Percentiles rank a stretch among this genome's conserved stretches.
Conservation (phyloP, 2,888 invertebrate species). For the Nymphalis polychloros region DNA sequence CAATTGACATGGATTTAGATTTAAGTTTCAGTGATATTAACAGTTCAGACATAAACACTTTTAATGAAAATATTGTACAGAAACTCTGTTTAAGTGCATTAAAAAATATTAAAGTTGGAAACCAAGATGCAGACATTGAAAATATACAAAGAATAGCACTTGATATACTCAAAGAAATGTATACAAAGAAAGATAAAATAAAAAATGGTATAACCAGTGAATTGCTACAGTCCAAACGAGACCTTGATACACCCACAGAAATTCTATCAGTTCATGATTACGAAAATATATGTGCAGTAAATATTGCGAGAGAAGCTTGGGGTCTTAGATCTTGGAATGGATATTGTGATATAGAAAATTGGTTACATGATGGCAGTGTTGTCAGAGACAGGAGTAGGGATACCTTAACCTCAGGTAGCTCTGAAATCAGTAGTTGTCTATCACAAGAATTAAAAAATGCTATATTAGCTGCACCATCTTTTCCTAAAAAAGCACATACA, state of each 20-base stretch:
- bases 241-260: slow-evolving; percentile 80
- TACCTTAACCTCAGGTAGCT: slow-evolving; percentile 81
- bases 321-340: slow-evolving; percentile 85
- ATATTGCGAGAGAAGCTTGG: slow-evolving; percentile 84
- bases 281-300: slow-evolving; percentile 84
- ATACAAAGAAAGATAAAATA: slow-evolving; percentile 73
- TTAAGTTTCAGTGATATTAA: slow-evolving; percentile 80
- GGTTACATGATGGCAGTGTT: slow-evolving; percentile 83
- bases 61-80: slow-evolving; percentile 80
- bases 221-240: slow-evolving; percentile 67
- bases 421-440: slow-evolving; percentile 78
- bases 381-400: slow-evolving; percentile 82
- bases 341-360: slow-evolving; percentile 84
- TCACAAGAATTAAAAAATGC: slow-evolving; percentile 74
- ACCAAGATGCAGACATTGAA: slow-evolving; percentile 79
- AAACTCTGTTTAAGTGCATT: slow-evolving; percentile 78
- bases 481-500: slow-evolving; percentile 70
- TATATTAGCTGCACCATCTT: slow-evolving; percentile 70
- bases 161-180: slow-evolving; percentile 79
- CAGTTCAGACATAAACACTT: slow-evolving; percentile 79
- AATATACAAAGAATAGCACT: slow-evolving; percentile 80
- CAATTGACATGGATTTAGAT: slow-evolving; percentile 79
- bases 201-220: slow-evolving; percentile 62
- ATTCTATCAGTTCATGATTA: slow-evolving; percentile 84
- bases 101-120: slow-evolving; percentile 79